Conservation (phyloP, 1,140 invertebrate species). For the Mactra quadrangularis region DNA sequence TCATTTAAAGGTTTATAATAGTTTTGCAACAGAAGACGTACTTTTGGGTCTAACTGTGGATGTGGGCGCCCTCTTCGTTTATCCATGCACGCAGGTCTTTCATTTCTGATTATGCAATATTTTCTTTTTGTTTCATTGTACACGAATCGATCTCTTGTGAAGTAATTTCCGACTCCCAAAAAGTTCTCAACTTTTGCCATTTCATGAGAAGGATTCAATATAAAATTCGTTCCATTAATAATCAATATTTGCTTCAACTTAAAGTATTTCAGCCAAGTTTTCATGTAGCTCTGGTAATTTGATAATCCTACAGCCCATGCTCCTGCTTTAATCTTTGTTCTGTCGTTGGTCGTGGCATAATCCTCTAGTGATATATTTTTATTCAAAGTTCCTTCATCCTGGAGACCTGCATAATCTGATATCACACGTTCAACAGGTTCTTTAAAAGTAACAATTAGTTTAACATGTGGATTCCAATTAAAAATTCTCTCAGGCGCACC, state of each 20-base stretch:
- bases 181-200: constrained; percentile 5
- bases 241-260: constrained; percentile 7
- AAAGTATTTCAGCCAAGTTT: constrained; percentile 5
- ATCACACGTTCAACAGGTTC: constrained; percentile 4
- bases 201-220: background rate
- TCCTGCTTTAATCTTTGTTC: background rate
- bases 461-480: background rate
- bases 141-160: background rate
- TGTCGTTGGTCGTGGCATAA: background rate
- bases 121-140: constrained; percentile 21
- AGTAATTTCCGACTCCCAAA: background rate
- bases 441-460: constrained; percentile 12
- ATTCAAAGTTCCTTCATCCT: background rate
- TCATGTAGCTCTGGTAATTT: background rate
- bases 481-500: background rate
- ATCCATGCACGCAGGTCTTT: background rate
- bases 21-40: background rate
- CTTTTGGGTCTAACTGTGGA: background rate
- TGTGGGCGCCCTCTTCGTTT: background rate
- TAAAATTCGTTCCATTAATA: background rate
- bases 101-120: background rate
- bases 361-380: constrained; percentile 1
- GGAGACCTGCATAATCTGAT: background rate
- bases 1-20: constrained; percentile 10
- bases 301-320: background rate